Evolutionary conservation across 2,888 invertebrate species (phyloP), one percentile per base, ranked within the genome.

Genomic region (Cremastinae sp.): DNA sequence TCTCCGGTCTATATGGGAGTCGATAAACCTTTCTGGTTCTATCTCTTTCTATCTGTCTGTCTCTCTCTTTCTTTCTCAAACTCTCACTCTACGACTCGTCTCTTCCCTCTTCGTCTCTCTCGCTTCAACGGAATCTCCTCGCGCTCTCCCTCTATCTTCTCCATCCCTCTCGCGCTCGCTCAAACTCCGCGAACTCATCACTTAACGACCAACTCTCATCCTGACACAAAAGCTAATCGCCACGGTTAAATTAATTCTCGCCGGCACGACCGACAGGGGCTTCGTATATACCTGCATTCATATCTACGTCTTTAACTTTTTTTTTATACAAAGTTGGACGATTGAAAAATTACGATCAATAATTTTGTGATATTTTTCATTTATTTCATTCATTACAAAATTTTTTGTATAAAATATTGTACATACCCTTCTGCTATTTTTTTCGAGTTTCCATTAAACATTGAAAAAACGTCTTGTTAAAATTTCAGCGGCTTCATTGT

Each of bases 171-270:
- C 7, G 18, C 7, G 53, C 61, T 16, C 12, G 4, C 8, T 12
- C 35, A 49, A n/a, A n/a, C 74, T 41, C 77, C 59, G 74, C 61
- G 66, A 74, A 75, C 76, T 78, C 78, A 77, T 78, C 79, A 77
- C 78, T 80, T 78, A 74, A 78, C 76, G 71, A 59, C 53, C 70
- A 79, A 81, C 77, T 81, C 59, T 64, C 37, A 39, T 74, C 79
- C 58, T 62, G 76, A 76, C 77, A 82, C 82, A 78, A 80, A 83
- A 83, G 83, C 83, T 87, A 85, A 87, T 87, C 85, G 83, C 71
- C 78, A n/a, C 49, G 80, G 78, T 83, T 81, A 83, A 86, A 87
- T 87, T 87, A 87, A 87, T 87, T 87, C 83, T 28, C 28, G 28
- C 83, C 18, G 12, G 45, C 61, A 79, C 78, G 83, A 83, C 83